Base-by-base conservation (phyloP, 2,113 vertebrate species). In the Sander lucioperca region DNA sequence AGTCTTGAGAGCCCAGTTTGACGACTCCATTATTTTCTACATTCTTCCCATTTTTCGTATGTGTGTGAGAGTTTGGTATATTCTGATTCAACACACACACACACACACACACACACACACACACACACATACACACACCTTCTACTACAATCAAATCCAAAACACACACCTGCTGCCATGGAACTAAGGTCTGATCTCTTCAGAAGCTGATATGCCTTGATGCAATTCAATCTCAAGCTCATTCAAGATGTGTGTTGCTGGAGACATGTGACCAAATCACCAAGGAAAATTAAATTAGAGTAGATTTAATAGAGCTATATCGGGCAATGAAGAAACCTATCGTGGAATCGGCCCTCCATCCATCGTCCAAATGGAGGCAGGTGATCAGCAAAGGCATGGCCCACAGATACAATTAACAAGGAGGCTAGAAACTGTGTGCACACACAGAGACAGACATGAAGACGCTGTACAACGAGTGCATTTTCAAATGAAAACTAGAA, bases 221-320 rank as follows among this genome's bases (percentile, higher is more conserved):
- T 89, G 70, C 86, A 91, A 93, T 92, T 84, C 82, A 91, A 91
- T 92, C 86, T 71, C 50, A 73, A 86, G 79, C 85, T 93, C 88
- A 83, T 56, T 70, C 72, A 77, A 88, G 89, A 86, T 69, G 82
- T 56, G 80, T 86, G 83, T 54, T 64, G 86, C 84, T 85, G 82
- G 90, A 93, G 89, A 91, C 91, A 89, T 86, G 80, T 78, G 88
- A 82, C 59, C 87, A 90, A 92, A 89, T 91, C 91, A 84, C 80
- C 77, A 25, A 71, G 82, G 82, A 79, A 92, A 92, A 93, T 93
- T n/a, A 74, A 92, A 93, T 93, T 93, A 93, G 75, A 63, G 50
- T 58, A 84, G 85, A 90, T 91, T 93, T 90, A 86, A 93, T 91
- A 78, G 86, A 89, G 87, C 85, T 83, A 65, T 64, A 84, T 86